phyloP scores from a whole-genome alignment of 2,113 vertebrate species.

The Misgurnus mizolepis region DNA sequence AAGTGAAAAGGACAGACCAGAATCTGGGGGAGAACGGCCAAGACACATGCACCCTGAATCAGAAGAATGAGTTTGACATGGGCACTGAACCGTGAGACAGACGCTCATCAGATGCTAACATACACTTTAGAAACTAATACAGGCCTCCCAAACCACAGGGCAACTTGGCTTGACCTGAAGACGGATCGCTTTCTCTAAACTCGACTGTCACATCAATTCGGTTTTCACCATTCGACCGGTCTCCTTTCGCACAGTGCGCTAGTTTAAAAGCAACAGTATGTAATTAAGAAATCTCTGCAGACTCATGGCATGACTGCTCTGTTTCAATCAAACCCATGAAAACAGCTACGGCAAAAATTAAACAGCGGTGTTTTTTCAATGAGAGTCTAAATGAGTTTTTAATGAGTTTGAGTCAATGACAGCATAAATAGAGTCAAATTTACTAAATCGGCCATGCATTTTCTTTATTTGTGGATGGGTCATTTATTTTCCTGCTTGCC shows the following conservation, averaged over 20 bases:
- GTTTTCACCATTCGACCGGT: neutral
- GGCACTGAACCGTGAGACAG: conserved; percentile 46
- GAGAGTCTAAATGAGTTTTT: neutral
- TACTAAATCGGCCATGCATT: neutral
- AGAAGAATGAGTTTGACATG: conserved; percentile 51
- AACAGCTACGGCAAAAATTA: neutral
- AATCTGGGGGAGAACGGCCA: conserved; percentile 46
- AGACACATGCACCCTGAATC: conserved; percentile 48
- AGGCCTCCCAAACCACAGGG: conserved; percentile 27
- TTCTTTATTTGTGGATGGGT: conserved; percentile 1
- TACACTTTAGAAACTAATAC: conserved; percentile 40
- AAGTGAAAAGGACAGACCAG: conserved; percentile 48
- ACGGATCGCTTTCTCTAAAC: conserved; percentile 26
- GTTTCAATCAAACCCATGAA: neutral
- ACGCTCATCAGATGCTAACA: conserved; percentile 51
- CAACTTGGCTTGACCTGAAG: conserved; percentile 22
- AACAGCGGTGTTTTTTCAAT: neutral
- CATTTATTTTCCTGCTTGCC: neutral
- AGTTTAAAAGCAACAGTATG: neutral
- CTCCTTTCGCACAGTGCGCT: neutral
- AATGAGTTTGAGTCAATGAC: neutral
- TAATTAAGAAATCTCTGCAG: neutral
- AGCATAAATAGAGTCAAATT: neutral
- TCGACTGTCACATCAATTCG: conserved; percentile 26
- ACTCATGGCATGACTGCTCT: neutral